Base-by-base conservation (phyloP, 2,888 invertebrate genomes). In the Rhamphomyia laevipes region DNA sequence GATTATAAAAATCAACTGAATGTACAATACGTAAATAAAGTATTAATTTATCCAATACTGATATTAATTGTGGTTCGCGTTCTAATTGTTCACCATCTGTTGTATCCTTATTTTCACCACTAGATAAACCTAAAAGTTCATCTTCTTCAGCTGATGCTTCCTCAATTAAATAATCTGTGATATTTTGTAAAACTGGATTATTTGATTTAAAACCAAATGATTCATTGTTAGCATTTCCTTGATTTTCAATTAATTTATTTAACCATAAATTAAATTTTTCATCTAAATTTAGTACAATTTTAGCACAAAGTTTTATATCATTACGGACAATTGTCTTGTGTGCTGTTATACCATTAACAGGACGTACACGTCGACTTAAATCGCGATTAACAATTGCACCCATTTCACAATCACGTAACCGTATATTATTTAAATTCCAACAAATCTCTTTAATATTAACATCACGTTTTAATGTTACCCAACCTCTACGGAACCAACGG, bases 371-470 rank as follows among this genome's bases (percentile, higher is more conserved):
- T 13, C 96, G 84, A 61, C 91, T 92, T 54, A 99, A 73, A 73
- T 99, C 99, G 16, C 96, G 80, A 73, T 99, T 99, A 43, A 99
- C 92, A 57, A 97, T 54, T 84, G 81, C 55, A 87, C 73, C 89
- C 89, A 66, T 53, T 66, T 70, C 64, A 55, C 67, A 66, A 51
- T 70, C 70, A 3, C 67, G 60, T 43, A 70, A 55, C 61, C 96
- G 78, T 53, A 94, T 90, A 59, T 92, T 95, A 67, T 96, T 97
- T 40, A 99, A 77, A 66, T 91, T 93, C 96, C 96, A 99, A 71
- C 97, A 99, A 57, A 99, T 97, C 66, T 99, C 97, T 67, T 97
- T 97, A 57, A 99, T 97, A 71, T 97, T 96, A 43, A 97, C 95
- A 63, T 92, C 88, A 17, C 95, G 78, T 56, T 90, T 86, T 72